Evolutionary conservation across 2,797 vertebrate genomes (phyloP), one percentile per base, ranked within the genome.

Genomic region (Apogon talboti): DNA sequence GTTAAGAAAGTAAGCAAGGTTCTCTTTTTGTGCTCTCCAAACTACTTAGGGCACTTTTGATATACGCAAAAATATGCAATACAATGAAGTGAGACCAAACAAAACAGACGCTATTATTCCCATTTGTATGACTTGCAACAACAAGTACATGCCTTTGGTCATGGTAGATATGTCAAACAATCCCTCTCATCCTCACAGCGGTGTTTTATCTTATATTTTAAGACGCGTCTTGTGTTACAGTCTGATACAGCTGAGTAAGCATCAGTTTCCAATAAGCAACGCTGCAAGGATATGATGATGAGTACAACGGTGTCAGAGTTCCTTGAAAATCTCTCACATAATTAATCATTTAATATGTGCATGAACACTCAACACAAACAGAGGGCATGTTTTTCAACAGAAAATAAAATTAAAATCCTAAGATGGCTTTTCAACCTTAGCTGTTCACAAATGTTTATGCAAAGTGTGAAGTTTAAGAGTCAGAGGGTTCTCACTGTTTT

Each of bases 401-500:
- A 52, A n/a, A 21, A 54, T 58, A 16, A 71, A 52, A 63, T 49
- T 0, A 59, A 33, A 71, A 50, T 50, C 33, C 21, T 45, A 65
- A 45, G 9, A 50, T 9, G 46, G 11, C 16, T 41, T 58, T 73
- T 61, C n/a, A 54, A 45, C 40, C 16, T 51, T 24, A 19, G 7
- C 9, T 3, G 4, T 49, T n/a, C 41, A 28, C 7, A 59, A 11
- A 54, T 30, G 44, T 43, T 10, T 12, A 13, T 46, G n/a, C 33
- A 55, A 61, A 65, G 48, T n/a, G 11, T 44, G 44, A 9, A 56
- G 47, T 37, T 43, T 13, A n/a, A 52, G 33, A 70, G 62, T 67
- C 45, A 14, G 51, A 49, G 21, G 11, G 66, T 79, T 76, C 65
- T 69, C 60, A 61, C 53, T 62, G 67, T 68, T 74, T 41, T 58